phyloP scores from a whole-genome alignment of 2,113 vertebrate species.

The Etia nguti region DNA sequence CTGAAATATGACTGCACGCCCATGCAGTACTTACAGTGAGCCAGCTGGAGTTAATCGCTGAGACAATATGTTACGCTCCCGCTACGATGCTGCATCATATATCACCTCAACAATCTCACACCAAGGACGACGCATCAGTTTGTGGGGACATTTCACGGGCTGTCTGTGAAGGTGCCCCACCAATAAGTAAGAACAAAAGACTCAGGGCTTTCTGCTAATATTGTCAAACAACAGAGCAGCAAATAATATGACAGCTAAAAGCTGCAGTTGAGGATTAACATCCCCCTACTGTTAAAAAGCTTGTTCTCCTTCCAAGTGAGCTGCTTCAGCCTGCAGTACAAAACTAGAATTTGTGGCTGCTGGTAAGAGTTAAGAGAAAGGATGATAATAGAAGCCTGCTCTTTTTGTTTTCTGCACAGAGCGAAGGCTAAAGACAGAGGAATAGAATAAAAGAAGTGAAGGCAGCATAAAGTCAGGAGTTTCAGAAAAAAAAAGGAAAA shows the following conservation, averaged over 20 bases:
- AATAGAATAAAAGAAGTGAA: background rate
- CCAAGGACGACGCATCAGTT: background rate
- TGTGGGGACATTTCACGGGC: background rate
- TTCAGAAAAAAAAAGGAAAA: background rate
- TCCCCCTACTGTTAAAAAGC: background rate
- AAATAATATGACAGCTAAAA: background rate
- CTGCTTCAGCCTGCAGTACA: background rate
- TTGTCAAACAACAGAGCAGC: background rate
- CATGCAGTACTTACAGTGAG: background rate
- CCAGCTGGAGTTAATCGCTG: conserved; percentile 26
- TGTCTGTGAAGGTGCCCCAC: background rate
- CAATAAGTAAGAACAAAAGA: background rate
- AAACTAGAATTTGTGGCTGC: background rate
- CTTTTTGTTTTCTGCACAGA: background rate
- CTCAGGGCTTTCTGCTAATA: background rate
- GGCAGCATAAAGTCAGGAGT: background rate
- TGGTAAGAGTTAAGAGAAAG: background rate
- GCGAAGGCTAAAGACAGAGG: background rate
- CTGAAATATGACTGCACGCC: conserved; percentile 38
- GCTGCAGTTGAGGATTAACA: background rate
- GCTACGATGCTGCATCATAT: background rate
- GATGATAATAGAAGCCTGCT: background rate
- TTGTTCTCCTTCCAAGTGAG: background rate
- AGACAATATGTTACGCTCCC: conserved; percentile 15
- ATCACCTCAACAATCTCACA: background rate